A percentile compares a stretch with the other conserved stretches of the same genome.
Conservation (phyloP, 2,888 invertebrate genomes). For the Cantharis flavilabris region DNA sequence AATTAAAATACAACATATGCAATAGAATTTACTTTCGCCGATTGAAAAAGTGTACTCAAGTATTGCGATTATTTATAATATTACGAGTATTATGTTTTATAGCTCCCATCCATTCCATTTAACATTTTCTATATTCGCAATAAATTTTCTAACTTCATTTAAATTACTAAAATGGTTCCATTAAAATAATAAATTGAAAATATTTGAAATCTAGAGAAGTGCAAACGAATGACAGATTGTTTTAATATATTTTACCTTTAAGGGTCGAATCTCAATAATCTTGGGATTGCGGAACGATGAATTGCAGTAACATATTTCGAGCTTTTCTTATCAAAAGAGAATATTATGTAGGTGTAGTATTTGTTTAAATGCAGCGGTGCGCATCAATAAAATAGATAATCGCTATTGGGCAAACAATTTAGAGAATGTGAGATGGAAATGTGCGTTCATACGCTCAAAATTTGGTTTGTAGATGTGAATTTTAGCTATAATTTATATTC, state of each 20-base stretch:
- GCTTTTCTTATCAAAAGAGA: neutral
- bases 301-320: neutral
- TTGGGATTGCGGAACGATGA: neutral
- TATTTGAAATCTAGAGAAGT: neutral
- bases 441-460: constrained; percentile 10
- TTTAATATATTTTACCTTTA: neutral
- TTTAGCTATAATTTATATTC: constrained; percentile 20
- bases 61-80: no score
- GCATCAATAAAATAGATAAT: constrained; percentile 15
- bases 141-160: neutral
- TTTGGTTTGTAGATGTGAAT: constrained; percentile 27
- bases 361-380: constrained; percentile 1
- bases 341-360: neutral
- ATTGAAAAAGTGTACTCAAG: no score
- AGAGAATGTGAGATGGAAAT: constrained; percentile 11
- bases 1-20: neutral
- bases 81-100: no score
- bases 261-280: neutral
- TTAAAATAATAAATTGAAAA: neutral
- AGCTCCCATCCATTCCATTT: neutral
- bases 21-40: neutral
- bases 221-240: neutral
- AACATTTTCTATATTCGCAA: neutral
- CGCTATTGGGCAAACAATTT: constrained; percentile 9
- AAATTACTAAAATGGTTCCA: neutral